Percentiles rank a stretch among this genome's conserved stretches.
These are phyloP conservation scores for Regulus satrapa DNA, from an alignment of 2,113 vertebrate species.

Conservation along the genomic window DNA sequence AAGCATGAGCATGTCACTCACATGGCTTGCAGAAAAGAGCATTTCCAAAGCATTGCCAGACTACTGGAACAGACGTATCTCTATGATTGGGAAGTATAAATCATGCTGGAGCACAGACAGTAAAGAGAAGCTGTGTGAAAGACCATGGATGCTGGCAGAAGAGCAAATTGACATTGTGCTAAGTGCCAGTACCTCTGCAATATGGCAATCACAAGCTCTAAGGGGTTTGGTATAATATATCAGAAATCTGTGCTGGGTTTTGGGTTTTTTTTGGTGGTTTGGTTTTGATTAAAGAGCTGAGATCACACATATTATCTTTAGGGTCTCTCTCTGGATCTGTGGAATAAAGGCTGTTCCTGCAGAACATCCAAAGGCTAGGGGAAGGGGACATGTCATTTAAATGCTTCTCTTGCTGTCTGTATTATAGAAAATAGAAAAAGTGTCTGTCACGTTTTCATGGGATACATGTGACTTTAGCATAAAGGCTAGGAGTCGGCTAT, in stretches of 20 bases:
- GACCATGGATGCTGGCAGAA: background rate
- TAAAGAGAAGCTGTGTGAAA: background rate
- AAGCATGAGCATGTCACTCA: background rate
- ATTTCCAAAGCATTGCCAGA: background rate
- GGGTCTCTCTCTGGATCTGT: background rate
- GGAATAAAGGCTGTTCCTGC: background rate
- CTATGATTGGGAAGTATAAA: background rate
- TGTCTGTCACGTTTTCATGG: background rate
- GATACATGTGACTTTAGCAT: background rate
- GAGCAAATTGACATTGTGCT: background rate
- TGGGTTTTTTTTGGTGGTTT: background rate
- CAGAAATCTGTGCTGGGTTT: background rate
- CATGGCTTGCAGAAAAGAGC: background rate
- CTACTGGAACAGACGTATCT: background rate
- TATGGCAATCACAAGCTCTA: background rate
- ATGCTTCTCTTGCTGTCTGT: background rate
- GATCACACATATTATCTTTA: background rate
- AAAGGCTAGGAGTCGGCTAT: background rate
- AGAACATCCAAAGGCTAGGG: background rate
- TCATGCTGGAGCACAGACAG: background rate
- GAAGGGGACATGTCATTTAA: background rate
- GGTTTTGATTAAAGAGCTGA: background rate
- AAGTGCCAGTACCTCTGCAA: background rate
- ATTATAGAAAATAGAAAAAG: background rate
- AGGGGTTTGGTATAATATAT: background rate